phyloP scores from a whole-genome alignment of 2,113 vertebrate species.

The Scatophagus argus region DNA sequence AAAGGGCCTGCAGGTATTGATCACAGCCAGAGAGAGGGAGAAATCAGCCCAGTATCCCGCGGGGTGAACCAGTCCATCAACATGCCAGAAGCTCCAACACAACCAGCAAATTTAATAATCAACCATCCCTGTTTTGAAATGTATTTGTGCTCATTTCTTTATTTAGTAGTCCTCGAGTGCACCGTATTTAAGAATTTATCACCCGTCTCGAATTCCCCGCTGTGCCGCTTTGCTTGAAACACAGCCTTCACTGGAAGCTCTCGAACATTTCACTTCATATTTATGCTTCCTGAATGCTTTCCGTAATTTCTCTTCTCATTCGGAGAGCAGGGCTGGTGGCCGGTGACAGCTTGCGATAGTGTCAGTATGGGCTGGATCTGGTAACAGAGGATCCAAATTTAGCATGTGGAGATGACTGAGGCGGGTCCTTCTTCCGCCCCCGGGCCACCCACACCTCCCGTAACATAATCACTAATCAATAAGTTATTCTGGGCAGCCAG shows the following conservation, averaged over 20 bases:
- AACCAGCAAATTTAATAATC: conserved; percentile 44
- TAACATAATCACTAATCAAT: conserved; percentile 81
- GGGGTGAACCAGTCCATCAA: conserved; percentile 50
- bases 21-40: conserved; percentile 72
- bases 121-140: conserved; percentile 22
- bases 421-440: conserved; percentile 74
- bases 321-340: conserved; percentile 29
- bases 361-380: conserved; percentile 72
- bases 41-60: conserved; percentile 36
- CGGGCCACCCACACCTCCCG: conserved; percentile 75
- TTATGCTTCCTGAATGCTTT: conserved; percentile 6
- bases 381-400: conserved; percentile 79
- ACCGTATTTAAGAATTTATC: conserved; percentile 37
- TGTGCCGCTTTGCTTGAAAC: conserved; percentile 33
- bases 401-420: conserved; percentile 79
- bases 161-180: conserved; percentile 23
- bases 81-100: conserved; percentile 33
- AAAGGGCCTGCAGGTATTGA: conserved; percentile 83
- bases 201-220: conserved; percentile 1
- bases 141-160: conserved; percentile 16
- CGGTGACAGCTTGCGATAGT: conserved; percentile 63
- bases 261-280: conserved; percentile 4
- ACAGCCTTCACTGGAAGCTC: not conserved
- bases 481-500: conserved; percentile 72
- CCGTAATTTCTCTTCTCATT: conserved; percentile 31